These are phyloP conservation scores for Diabrotica virgifera DNA, from an alignment of 1,140 invertebrate species.

Conservation along the genomic window DNA sequence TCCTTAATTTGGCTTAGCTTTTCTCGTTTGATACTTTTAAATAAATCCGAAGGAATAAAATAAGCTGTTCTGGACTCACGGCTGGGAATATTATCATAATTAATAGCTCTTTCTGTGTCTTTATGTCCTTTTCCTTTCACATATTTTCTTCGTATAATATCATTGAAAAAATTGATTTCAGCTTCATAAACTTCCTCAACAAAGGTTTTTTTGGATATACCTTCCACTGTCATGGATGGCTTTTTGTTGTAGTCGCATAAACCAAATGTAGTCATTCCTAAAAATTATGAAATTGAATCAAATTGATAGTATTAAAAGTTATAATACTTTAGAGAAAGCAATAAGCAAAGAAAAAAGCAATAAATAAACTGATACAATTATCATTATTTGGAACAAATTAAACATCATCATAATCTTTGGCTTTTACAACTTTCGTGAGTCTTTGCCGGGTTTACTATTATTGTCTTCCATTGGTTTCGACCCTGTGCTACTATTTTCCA, in stretches of 20 bases:
- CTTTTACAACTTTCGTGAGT: too few relatives aligned
- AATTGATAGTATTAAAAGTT: too few relatives aligned
- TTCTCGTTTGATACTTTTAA: constrained; percentile 10
- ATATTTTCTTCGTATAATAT: constrained; percentile 27
- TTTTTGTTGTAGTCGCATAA: constrained; percentile 34
- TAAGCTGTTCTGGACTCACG: constrained; percentile 6
- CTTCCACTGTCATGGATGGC: constrained; percentile 27
- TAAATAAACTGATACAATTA: too few relatives aligned
- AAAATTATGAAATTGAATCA: background rate
- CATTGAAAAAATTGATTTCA: constrained; percentile 24
- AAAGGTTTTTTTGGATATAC: constrained; percentile 31
- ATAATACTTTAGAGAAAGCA: too few relatives aligned
- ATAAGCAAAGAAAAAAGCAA: too few relatives aligned
- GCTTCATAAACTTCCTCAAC: constrained; percentile 35
- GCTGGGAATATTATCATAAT: background rate
- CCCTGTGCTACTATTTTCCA: too few relatives aligned
- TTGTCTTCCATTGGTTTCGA: too few relatives aligned
- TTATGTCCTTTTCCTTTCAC: background rate
- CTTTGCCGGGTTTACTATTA: too few relatives aligned
- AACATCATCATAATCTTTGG: too few relatives aligned
- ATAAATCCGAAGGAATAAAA: constrained; percentile 24
- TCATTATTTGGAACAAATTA: too few relatives aligned
- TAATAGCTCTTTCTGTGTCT: background rate
- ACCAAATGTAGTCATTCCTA: constrained; percentile 38
- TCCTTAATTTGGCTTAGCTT: background rate